These are phyloP conservation scores for Marmota monax DNA, from an alignment of 2,113 vertebrate species.

Conservation along the genomic window DNA sequence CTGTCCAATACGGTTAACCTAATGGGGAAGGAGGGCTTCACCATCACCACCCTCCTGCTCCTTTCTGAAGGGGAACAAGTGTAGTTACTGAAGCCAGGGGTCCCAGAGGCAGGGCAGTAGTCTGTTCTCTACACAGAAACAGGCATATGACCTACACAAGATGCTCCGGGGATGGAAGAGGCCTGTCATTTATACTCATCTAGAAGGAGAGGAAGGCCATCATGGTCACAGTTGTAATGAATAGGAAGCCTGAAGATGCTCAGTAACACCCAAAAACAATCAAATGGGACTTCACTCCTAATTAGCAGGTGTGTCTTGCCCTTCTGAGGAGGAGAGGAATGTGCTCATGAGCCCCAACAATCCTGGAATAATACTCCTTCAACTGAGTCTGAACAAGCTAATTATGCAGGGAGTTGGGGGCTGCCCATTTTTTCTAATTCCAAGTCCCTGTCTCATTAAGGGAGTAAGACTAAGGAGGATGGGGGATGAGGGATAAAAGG, in stretches of 20 bases:
- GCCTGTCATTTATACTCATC: background rate
- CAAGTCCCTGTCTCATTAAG: background rate
- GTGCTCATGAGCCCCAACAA: too few species aligned
- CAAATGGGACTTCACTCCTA: background rate
- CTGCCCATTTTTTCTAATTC: background rate
- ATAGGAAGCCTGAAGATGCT: background rate
- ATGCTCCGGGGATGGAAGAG: background rate
- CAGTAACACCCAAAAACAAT: background rate
- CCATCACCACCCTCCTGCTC: too few species aligned
- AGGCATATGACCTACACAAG: background rate
- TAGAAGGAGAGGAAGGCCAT: background rate
- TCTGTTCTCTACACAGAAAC: background rate
- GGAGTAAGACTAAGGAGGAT: background rate
- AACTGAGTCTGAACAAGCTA: background rate
- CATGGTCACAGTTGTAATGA: background rate
- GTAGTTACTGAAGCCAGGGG: background rate
- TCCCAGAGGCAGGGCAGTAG: too few species aligned
- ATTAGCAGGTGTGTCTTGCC: background rate
- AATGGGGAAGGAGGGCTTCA: background rate
- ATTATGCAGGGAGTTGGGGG: too few species aligned
- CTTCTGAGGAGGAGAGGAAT: background rate
- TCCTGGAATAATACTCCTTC: background rate
- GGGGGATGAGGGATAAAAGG: background rate
- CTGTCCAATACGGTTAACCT: background rate
- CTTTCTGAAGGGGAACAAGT: background rate